Evolutionary conservation across 2,113 vertebrate genomes (phyloP), one percentile per base, ranked within the genome.

Genomic region (Delphinapterus leucas): DNA sequence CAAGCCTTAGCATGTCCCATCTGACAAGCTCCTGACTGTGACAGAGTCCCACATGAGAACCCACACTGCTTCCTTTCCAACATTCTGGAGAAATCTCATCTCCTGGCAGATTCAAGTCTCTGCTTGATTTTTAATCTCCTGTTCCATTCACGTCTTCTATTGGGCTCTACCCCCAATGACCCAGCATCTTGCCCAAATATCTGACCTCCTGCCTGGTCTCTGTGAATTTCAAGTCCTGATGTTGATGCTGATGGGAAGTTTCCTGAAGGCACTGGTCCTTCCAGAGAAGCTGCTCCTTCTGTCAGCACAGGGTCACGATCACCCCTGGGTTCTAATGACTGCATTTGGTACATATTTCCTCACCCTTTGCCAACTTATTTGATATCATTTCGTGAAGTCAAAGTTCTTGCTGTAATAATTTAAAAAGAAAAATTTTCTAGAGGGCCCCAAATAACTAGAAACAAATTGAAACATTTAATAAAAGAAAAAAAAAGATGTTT

Each of bases 91-190:
- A 68, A 44, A 31, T 61, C 38, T 17, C 25, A 4, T 9, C n/a
- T 36, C 6, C 0, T 0, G 6, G 3, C 55, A 26, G 25, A 23
- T n/a, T 7, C 18, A 1, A 1, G 49, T 25, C 38, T 53, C 55
- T 8, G 68, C 67, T 20, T 8, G 12, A 6, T 3, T 67, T n/a
- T 4, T 68, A 41, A 20, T 13, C 71, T 25, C 61, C 71, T 11
- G n/a, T 12, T 26, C 41, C 38, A 20, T 20, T 28, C 23, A 0
- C 2, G 17, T 9, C 58, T 61, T 38, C 41, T 15, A 1, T 1
- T 33, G 14, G 95, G 33, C 31, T 8, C 26, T 7, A 10, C 21
- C 53, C 5, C 18, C 21, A 26, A 8, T 18, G 53, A 71, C 61
- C 8, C 2, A 0, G 23, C n/a, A 36, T 58, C 12, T 18, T 11